A percentile compares a stretch with the other conserved stretches of the same genome.
These are phyloP conservation scores for Amphimallon solstitiale DNA, from an alignment of 2,888 invertebrate species.

Conservation along the genomic window DNA sequence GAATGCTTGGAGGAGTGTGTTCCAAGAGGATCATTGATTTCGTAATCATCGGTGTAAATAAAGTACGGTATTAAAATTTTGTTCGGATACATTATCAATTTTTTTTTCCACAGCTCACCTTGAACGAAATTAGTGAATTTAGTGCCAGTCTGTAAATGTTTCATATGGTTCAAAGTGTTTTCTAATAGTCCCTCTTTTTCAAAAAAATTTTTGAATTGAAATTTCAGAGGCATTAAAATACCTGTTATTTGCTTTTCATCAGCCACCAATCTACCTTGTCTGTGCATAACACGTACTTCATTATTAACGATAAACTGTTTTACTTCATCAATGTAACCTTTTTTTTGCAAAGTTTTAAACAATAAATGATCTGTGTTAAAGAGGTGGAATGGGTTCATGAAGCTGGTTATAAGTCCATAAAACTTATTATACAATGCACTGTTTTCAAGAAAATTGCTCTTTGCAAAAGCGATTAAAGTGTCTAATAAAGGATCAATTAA, in stretches of 20 bases:
- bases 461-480: conserved; percentile 29
- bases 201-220: conserved; percentile 40
- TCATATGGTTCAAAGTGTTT: conserved; percentile 27
- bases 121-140: conserved; percentile 45
- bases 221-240: conserved; percentile 39
- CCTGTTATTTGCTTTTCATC: conserved; percentile 38
- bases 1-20: conserved; percentile 44
- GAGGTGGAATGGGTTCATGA: conserved; percentile 23
- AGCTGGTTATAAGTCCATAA: no score
- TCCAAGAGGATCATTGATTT: conserved; percentile 50
- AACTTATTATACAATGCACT: neutral
- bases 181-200: conserved; percentile 35
- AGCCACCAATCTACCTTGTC: conserved; percentile 22
- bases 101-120: conserved; percentile 47
- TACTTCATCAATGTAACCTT: conserved; percentile 16
- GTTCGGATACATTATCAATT: conserved; percentile 41
- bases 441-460: conserved; percentile 16
- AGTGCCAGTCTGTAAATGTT: neutral
- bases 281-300: conserved; percentile 17
- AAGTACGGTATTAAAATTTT: conserved; percentile 46
- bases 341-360: conserved; percentile 17
- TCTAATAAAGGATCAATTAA: conserved; percentile 34
- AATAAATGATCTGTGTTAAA: conserved; percentile 35
- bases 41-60: conserved; percentile 48
- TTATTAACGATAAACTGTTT: conserved; percentile 34